These are phyloP conservation scores for Melieria picta DNA, from an alignment of 2,888 invertebrate species.

Conservation along the genomic window DNA sequence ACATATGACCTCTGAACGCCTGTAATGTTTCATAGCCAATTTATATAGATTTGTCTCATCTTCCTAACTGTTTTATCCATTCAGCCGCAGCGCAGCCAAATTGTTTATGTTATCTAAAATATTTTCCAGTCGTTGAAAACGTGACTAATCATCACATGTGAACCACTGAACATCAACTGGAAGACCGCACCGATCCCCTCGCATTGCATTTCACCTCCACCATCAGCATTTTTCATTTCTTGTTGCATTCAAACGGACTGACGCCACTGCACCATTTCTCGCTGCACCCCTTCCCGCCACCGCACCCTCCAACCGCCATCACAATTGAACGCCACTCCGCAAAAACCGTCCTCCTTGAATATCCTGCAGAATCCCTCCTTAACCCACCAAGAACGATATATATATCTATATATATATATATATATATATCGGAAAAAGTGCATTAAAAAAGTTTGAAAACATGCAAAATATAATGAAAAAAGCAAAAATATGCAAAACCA, in stretches of 20 bases:
- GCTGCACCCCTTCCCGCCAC: not conserved
- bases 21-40: no score
- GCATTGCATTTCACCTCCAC: no score
- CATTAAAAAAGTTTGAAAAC: conserved; percentile 36
- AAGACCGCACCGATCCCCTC: no score
- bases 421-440: conserved; percentile 45
- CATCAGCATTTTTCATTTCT: not conserved
- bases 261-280: not conserved
- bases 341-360: conserved; percentile 44
- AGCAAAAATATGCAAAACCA: conserved; percentile 48
- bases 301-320: not conserved
- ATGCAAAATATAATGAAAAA: conserved; percentile 43
- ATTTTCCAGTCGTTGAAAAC: no score
- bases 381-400: conserved; percentile 54
- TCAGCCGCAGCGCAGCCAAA: no score
- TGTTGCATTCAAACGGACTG: not conserved
- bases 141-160: no score
- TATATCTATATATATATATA: no score
- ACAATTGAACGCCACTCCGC: conserved; percentile 48
- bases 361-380: conserved; percentile 57
- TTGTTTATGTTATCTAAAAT: no score
- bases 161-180: no score
- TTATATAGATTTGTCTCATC: no score
- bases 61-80: no score
- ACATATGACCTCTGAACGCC: no score